Evolutionary conservation across 2,113 vertebrate genomes (phyloP).

Genomic region (Bagarius yarrelli): DNA sequence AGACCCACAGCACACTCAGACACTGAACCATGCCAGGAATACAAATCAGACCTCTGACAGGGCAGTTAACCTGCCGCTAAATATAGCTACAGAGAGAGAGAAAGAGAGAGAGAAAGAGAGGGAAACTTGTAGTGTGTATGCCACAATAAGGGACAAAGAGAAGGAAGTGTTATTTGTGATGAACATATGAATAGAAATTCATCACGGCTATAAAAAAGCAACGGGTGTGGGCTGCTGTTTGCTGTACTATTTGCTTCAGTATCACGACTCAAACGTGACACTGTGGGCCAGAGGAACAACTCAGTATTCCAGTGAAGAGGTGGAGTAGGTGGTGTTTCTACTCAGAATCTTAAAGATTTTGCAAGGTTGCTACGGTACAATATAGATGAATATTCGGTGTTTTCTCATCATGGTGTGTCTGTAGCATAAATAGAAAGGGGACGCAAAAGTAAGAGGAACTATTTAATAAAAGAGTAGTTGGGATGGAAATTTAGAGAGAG

Average conservation of each 20-base stretch:
- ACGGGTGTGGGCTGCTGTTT: conserved; percentile 20
- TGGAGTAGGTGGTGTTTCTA: conserved; percentile 1
- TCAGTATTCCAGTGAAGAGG: conserved; percentile 1
- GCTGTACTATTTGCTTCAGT: conserved; percentile 13
- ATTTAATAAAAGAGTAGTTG: conserved; percentile 71
- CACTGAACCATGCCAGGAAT: conserved; percentile 72
- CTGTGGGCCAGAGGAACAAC: conserved; percentile 1
- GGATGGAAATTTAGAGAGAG: conserved; percentile 52
- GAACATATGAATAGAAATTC: conserved; percentile 25
- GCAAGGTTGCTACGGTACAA: conserved; percentile 30
- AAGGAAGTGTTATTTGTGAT: conserved; percentile 24
- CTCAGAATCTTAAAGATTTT: conserved; percentile 15
- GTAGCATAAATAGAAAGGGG: conserved; percentile 45
- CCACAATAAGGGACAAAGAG: conserved; percentile 18
- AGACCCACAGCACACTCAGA: conserved; percentile 65
- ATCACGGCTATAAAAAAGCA: conserved; percentile 23
- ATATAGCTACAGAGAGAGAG: conserved; percentile 68
- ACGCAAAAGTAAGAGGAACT: conserved; percentile 58
- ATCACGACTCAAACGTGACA: conserved; percentile 10
- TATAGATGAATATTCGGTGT: conserved; percentile 6
- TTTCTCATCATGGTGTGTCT: background rate
- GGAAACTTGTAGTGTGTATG: conserved; percentile 44
- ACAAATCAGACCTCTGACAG: conserved; percentile 78
- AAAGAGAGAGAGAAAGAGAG: conserved; percentile 54
- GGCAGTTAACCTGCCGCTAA: conserved; percentile 75